A percentile compares a stretch with the other conserved stretches of the same genome.
phyloP scores from a whole-genome alignment of 2,888 invertebrate genomes.

The Cephus rjabovi region DNA sequence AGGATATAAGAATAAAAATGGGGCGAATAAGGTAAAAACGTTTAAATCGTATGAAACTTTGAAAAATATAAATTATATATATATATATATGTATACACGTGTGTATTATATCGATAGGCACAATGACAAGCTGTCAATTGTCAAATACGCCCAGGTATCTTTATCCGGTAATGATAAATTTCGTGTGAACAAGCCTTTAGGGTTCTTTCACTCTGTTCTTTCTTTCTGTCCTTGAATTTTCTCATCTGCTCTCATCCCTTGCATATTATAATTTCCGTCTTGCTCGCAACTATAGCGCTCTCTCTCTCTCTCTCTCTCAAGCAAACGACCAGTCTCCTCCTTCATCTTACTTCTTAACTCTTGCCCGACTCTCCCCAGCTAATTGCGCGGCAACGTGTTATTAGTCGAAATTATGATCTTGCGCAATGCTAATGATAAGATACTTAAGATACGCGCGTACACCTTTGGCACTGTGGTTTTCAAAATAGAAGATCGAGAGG shows the following conservation, averaged over 20 bases:
- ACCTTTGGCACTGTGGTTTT: neutral
- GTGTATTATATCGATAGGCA: no score
- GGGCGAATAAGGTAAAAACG: no score
- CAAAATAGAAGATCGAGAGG: neutral
- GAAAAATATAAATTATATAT: no score
- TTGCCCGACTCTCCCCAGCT: neutral
- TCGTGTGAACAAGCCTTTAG: neutral
- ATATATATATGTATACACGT: no score
- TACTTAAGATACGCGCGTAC: neutral
- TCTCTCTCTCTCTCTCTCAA: neutral
- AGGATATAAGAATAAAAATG: no score
- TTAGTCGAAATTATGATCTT: slow-evolving; percentile 5
- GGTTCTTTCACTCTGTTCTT: neutral
- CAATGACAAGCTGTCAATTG: neutral
- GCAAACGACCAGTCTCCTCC: neutral
- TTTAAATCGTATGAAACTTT: no score
- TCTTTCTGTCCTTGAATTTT: neutral
- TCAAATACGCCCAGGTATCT: no score
- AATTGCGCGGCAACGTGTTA: neutral
- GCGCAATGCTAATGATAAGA: slow-evolving; percentile 8
- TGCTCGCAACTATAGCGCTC: neutral
- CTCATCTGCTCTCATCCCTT: neutral
- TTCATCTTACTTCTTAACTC: neutral
- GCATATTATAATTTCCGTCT: neutral
- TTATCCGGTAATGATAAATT: neutral